These are phyloP conservation scores for Drosophila orena DNA, from an alignment of 1,140 invertebrate genomes.

Conservation along the genomic window DNA sequence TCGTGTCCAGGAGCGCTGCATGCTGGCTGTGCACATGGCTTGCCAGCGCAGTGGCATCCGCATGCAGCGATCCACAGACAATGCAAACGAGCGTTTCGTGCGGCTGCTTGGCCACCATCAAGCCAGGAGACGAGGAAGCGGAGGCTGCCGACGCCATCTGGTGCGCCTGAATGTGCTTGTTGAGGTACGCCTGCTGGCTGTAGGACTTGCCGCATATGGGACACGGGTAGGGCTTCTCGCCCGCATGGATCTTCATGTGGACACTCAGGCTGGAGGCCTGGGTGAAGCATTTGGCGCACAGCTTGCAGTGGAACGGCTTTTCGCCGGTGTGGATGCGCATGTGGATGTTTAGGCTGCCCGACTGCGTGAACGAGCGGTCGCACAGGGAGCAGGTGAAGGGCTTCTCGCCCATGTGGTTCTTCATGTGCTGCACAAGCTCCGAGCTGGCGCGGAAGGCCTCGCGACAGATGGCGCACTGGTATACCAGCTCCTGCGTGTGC, in stretches of 20 bases:
- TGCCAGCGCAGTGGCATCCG: slow-evolving; percentile 71
- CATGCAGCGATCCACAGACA: slow-evolving; percentile 74
- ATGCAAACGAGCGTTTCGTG: slow-evolving; percentile 76
- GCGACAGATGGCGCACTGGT: slow-evolving; percentile 87
- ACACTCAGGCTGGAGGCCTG: slow-evolving; percentile 87
- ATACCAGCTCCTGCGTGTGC: slow-evolving; percentile 77
- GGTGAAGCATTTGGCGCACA: slow-evolving; percentile 87
- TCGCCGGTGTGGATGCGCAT: slow-evolving; percentile 90
- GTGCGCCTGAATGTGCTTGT: slow-evolving; percentile 80
- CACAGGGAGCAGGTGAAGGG: slow-evolving; percentile 88
- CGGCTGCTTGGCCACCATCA: slow-evolving; percentile 19
- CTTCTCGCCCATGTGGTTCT: slow-evolving; percentile 86
- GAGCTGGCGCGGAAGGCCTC: slow-evolving; percentile 87
- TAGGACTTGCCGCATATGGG: slow-evolving; percentile 84
- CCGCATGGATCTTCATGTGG: slow-evolving; percentile 88
- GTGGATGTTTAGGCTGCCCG: slow-evolving; percentile 90
- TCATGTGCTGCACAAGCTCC: slow-evolving; percentile 88
- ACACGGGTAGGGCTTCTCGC: slow-evolving; percentile 82
- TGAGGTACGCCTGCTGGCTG: slow-evolving; percentile 83
- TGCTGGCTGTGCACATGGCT: slow-evolving; percentile 76
- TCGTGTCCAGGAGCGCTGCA: slow-evolving; percentile 69
- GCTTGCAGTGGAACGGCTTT: slow-evolving; percentile 86
- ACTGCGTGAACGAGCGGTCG: slow-evolving; percentile 89
- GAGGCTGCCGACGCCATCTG: slow-evolving; percentile 16
- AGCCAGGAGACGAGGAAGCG: not conserved